Base-by-base conservation (phyloP, 1,140 invertebrate genomes). In the Microvelia longipes region DNA sequence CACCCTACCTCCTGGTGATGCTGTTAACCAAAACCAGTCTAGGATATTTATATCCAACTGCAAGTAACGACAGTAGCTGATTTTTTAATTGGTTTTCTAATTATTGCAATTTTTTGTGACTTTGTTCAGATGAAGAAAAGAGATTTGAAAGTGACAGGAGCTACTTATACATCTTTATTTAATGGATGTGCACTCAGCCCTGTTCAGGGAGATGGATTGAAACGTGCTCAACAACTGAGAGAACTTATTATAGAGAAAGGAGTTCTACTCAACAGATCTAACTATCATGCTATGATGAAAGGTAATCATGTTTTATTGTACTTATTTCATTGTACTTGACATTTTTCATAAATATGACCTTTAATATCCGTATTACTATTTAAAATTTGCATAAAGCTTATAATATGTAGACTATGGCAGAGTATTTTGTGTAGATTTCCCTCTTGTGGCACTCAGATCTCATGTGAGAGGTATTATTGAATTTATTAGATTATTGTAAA, bases 241-340 rank as follows among this genome's bases (percentile, higher is more conserved):
- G 78, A 86, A 72, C 79, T 86, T 25, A 88, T 94, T 82, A 76
- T 83, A 64, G 83, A 88, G 71, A 90, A 89, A 75, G 82, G 83
- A 2, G 80, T 87, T 73, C 75, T 84, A 65, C 84, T 90, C 1
- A 94, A 93, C 79, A 75, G 86, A 0, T 85, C 85, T 1, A 91
- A 90, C 77, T 95, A 92, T 74, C 88, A 94, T 84, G 84, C 88
- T 2, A 89, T 96, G 86, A 90, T 96, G 11, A 96, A 94, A 83
- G 80, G 81, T 82, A 62, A 71, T 50, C 2, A 68, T 65, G n/a
- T 60, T 13, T 13, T 60, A 13, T n/a, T 13, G 13, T 60, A n/a
- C 50, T 13, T 13, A 13, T 13, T 13, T 60, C n/a, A 60, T 60
- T 60, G 50, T 60, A n/a, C 50, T 60, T 60, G n/a, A 67, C n/a